These are phyloP conservation scores for Ascidia mentula DNA, from an alignment of 23 tunicate genomes.

Conservation along the genomic window DNA sequence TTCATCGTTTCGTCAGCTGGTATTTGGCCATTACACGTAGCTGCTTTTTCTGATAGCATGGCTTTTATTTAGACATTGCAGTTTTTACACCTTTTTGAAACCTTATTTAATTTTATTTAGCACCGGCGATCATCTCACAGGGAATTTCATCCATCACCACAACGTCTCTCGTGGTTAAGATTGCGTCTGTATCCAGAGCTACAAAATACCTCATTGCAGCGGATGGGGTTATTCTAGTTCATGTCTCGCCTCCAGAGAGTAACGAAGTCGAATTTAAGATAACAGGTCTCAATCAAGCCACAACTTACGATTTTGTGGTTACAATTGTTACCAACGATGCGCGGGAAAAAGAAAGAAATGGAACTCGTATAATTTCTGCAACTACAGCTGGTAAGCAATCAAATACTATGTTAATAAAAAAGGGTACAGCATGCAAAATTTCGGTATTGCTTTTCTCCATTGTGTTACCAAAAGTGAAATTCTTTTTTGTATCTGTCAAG, in stretches of 20 bases:
- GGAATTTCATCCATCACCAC: background rate
- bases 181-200: background rate
- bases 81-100: too few species aligned
- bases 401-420: too few species aligned
- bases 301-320: background rate
- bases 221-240: background rate
- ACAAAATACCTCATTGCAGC: background rate
- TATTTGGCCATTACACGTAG: background rate
- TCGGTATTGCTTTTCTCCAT: too few species aligned
- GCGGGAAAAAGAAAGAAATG: background rate
- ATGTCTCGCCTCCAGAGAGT: background rate
- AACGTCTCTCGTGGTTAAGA: background rate
- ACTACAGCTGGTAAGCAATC: background rate
- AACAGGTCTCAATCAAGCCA: background rate
- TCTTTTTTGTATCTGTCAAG: too few species aligned
- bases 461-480: too few species aligned
- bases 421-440: too few species aligned
- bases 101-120: too few species aligned
- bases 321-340: background rate
- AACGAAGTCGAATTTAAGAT: background rate
- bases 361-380: background rate
- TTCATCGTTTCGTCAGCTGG: background rate
- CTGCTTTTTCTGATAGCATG: too few species aligned
- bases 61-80: too few species aligned
- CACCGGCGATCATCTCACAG: background rate